Conservation (phyloP, 2,113 vertebrate genomes). For the Cyprinodon brontotheroides region DNA sequence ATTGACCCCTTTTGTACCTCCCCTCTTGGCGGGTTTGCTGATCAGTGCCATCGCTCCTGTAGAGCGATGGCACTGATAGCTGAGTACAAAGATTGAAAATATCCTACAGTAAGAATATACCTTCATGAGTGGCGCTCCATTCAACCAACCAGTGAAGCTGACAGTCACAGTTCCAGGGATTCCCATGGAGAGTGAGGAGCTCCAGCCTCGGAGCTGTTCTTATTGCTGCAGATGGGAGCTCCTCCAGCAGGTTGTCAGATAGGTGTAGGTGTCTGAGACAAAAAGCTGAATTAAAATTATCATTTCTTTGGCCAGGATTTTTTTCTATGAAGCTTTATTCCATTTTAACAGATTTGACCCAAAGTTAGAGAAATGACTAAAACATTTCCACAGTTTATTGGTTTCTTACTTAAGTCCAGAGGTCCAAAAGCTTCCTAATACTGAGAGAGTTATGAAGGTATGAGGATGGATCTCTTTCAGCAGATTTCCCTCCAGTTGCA, state of each 20-base stretch:
- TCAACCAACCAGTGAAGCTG: slow-evolving; percentile 78
- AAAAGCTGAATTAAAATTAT: slow-evolving; percentile 7
- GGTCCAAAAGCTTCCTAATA: slow-evolving; percentile 79
- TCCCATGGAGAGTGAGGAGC: slow-evolving; percentile 77
- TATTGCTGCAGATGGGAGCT: slow-evolving; percentile 66
- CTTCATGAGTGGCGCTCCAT: slow-evolving; percentile 76
- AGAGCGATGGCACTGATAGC: too few species aligned
- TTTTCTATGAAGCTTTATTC: not conserved
- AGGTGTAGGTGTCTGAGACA: slow-evolving; percentile 76
- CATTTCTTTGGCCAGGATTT: not conserved
- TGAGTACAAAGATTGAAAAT: not conserved
- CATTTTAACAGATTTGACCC: not conserved
- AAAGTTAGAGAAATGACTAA: not conserved
- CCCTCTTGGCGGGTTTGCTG: too few species aligned
- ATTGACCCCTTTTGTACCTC: too few species aligned
- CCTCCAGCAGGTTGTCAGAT: slow-evolving; percentile 78
- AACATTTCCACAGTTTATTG: not conserved
- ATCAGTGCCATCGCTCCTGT: too few species aligned
- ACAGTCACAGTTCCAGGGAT: slow-evolving; percentile 84
- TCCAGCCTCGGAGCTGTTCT: slow-evolving; percentile 72
- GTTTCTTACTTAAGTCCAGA: slow-evolving; percentile 76
- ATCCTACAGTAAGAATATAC: slow-evolving; percentile 32
- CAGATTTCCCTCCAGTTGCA: slow-evolving; percentile 82
- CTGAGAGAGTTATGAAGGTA: slow-evolving; percentile 81
- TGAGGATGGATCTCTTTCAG: slow-evolving; percentile 81